Evolutionary conservation across 2,797 vertebrate genomes (phyloP).

Genomic region (Potorous gilbertii): DNA sequence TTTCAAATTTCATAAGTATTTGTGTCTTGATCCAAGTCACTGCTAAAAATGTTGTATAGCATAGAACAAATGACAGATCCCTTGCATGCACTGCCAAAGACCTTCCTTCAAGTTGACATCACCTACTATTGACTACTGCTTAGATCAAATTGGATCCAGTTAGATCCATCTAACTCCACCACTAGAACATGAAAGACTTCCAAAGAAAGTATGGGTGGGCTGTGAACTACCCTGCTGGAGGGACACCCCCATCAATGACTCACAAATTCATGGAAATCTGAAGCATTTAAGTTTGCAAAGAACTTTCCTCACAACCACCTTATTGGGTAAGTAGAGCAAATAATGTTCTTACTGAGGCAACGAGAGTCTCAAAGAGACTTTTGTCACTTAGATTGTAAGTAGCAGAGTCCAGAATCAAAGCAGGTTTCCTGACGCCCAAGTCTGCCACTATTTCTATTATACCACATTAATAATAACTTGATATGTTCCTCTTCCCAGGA

Average conservation of each 20-base stretch:
- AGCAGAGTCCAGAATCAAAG: not conserved
- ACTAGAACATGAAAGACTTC: not conserved
- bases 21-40: not conserved
- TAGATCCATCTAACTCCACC: not conserved
- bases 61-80: not conserved
- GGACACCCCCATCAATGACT: not conserved
- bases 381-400: not conserved
- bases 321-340: not conserved
- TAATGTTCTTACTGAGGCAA: conserved; percentile 60
- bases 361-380: not conserved
- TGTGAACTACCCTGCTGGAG: not conserved
- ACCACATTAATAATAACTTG: not conserved
- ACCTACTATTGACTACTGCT: not conserved
- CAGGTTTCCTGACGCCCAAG: not conserved
- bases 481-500: not conserved
- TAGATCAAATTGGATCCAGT: not conserved
- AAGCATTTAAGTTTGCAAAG: not conserved
- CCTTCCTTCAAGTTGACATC: not conserved
- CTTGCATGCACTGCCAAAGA: not conserved
- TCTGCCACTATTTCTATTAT: not conserved
- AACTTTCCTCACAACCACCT: not conserved
- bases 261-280: not conserved
- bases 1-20: not conserved
- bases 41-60: not conserved
- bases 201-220: not conserved